These are phyloP conservation scores for Scopus umbretta DNA, from an alignment of 2,113 vertebrate genomes.

Conservation along the genomic window DNA sequence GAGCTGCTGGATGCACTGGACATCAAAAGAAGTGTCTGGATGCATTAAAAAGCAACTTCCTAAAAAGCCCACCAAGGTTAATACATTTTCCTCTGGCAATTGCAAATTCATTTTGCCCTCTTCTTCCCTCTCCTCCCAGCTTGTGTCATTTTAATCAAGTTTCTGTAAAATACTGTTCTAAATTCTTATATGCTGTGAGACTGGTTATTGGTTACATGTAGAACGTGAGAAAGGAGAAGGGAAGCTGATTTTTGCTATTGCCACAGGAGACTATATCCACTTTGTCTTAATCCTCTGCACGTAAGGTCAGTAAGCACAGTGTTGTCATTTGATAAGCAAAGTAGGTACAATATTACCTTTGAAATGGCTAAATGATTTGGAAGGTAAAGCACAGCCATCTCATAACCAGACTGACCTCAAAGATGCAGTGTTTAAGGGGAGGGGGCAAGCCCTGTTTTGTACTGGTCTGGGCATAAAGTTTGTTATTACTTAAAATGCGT, in stretches of 20 bases:
- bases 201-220: neutral
- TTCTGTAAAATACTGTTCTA: constrained; percentile 9
- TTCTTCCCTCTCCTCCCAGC: neutral
- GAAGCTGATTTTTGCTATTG: constrained; percentile 21
- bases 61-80: neutral
- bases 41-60: neutral
- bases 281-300: neutral
- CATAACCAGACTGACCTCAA: neutral
- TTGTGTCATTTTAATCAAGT: constrained; percentile 31
- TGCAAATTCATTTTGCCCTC: neutral
- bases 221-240: constrained; percentile 14
- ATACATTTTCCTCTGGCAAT: neutral
- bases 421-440: neutral
- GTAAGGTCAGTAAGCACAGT: neutral
- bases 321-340: neutral
- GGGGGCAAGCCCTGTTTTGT: neutral
- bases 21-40: neutral
- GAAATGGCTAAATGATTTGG: neutral
- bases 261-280: neutral
- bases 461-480: neutral
- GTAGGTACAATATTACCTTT: neutral
- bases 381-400: neutral
- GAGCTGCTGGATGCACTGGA: neutral
- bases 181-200: neutral
- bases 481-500: neutral